These are phyloP conservation scores for Lasioglossum morio DNA, from an alignment of 2,888 invertebrate species.

Conservation along the genomic window DNA sequence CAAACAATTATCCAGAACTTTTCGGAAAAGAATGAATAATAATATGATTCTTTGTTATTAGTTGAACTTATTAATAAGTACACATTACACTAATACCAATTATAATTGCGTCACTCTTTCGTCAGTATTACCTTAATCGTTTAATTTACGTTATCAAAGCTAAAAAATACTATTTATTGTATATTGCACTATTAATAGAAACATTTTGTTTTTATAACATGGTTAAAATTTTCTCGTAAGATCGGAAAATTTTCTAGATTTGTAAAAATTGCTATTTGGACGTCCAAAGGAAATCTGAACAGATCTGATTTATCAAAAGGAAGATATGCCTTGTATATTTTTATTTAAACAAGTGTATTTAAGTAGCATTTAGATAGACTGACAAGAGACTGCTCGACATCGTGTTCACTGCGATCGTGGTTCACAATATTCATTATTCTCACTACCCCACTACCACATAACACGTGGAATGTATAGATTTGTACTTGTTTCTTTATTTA, in stretches of 20 bases:
- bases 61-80: not conserved
- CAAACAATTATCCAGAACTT: not conserved
- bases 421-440: constrained; percentile 57
- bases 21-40: not conserved
- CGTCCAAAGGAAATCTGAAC: not conserved
- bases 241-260: not conserved
- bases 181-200: not conserved
- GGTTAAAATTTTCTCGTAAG: not conserved
- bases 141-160: not conserved
- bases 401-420: constrained; percentile 62
- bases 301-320: constrained; percentile 14
- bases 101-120: not conserved
- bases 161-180: not conserved
- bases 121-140: not conserved
- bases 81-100: not conserved
- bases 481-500: constrained; percentile 76
- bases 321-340: constrained; percentile 29
- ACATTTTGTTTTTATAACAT: constrained; percentile 5
- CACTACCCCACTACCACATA: constrained; percentile 57
- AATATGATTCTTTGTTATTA: not conserved
- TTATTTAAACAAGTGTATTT: constrained; percentile 20
- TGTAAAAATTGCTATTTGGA: not conserved
- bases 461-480: constrained; percentile 72
- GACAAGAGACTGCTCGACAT: constrained; percentile 54
- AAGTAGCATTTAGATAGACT: constrained; percentile 51